Percentiles rank a stretch among this genome's conserved stretches.
phyloP scores from a whole-genome alignment of 2,888 invertebrate genomes.

The Digitonthophagus gazella region DNA sequence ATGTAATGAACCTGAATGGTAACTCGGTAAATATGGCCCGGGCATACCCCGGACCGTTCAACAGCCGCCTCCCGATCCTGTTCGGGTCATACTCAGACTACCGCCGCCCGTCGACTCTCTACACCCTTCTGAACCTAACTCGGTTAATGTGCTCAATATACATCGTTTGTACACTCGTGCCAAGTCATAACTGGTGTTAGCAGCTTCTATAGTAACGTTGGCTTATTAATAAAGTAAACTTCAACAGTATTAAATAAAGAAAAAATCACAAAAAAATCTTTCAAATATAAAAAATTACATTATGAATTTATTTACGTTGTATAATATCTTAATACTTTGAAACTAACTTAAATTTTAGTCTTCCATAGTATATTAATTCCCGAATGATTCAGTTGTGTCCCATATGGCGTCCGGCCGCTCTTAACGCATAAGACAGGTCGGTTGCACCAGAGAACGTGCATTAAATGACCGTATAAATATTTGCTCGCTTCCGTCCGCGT shows the following conservation, averaged over 20 bases:
- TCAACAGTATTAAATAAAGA: background rate
- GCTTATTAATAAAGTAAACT: background rate
- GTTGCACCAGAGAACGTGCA: background rate
- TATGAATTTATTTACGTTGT: too few relatives aligned
- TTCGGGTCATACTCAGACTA: background rate
- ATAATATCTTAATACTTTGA: background rate
- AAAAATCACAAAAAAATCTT: too few relatives aligned
- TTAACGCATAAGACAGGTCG: background rate
- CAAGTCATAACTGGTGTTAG: background rate
- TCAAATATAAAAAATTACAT: too few relatives aligned
- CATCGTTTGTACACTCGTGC: background rate
- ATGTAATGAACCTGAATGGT: slow-evolving; percentile 28
- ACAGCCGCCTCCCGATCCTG: background rate
- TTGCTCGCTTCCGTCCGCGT: slow-evolving; percentile 2
- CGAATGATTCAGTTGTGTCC: background rate
- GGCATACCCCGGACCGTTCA: background rate
- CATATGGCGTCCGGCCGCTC: background rate
- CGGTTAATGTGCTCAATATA: slow-evolving; percentile 11
- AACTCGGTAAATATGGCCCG: slow-evolving; percentile 27
- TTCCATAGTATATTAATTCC: background rate
- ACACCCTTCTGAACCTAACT: slow-evolving; percentile 6
- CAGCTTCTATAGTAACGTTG: background rate
- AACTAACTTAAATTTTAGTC: background rate
- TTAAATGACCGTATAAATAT: slow-evolving; percentile 6
- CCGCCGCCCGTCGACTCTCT: background rate